Percentiles rank a stretch among this genome's conserved stretches.
phyloP scores from a whole-genome alignment of 1,140 invertebrate genomes.

The Pectinophora gossypiella region DNA sequence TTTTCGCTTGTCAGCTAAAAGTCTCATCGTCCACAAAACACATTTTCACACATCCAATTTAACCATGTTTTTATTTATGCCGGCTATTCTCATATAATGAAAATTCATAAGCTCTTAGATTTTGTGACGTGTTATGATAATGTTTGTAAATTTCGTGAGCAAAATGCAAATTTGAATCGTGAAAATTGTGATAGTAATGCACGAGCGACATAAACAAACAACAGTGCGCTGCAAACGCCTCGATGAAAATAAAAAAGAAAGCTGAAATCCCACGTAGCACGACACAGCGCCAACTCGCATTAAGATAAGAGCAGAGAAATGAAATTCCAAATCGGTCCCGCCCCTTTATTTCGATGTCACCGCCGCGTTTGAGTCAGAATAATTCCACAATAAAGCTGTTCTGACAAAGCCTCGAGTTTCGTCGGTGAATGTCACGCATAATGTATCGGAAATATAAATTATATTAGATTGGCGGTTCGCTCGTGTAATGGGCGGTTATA shows the following conservation, averaged over 20 bases:
- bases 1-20: neutral
- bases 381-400: constrained; percentile 34
- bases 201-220: constrained; percentile 3
- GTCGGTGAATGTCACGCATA: constrained; percentile 40
- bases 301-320: constrained; percentile 45
- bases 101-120: constrained; percentile 4
- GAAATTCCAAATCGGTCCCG: constrained; percentile 41
- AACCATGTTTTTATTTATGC: neutral
- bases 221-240: neutral
- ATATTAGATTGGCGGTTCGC: constrained; percentile 52
- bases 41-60: neutral
- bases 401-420: constrained; percentile 27
- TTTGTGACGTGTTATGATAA: neutral
- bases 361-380: constrained; percentile 23
- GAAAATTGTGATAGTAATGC: constrained; percentile 3
- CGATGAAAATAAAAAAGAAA: constrained; percentile 11
- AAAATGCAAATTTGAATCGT: constrained; percentile 4
- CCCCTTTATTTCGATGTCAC: constrained; percentile 39
- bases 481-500: constrained; percentile 38
- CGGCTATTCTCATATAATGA: neutral
- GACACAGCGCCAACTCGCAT: constrained; percentile 28
- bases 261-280: constrained; percentile 16
- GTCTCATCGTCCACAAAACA: neutral
- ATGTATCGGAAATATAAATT: constrained; percentile 61
- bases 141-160: constrained; percentile 3